phyloP scores from a whole-genome alignment of 1,140 invertebrate species.

The Philotrypesis tridentata region DNA sequence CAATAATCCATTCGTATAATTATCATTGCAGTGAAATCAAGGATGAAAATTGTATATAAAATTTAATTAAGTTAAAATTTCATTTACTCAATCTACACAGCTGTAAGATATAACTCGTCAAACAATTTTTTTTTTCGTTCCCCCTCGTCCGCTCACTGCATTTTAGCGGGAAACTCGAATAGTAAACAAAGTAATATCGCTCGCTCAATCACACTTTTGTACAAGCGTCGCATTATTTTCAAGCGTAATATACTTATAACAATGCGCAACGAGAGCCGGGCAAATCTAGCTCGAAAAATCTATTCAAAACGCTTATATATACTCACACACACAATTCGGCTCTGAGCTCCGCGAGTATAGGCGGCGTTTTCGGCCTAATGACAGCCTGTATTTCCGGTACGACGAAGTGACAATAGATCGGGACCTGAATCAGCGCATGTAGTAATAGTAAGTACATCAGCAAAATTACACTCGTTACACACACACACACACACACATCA shows the following conservation, averaged over 20 bases:
- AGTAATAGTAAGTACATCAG: background rate
- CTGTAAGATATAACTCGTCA: no score
- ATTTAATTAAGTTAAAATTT: no score
- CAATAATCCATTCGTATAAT: no score
- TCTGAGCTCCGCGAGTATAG: constrained; percentile 52
- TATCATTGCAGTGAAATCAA: no score
- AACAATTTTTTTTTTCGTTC: no score
- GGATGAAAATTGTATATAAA: no score
- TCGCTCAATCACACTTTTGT: no score
- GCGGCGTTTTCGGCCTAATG: constrained; percentile 53
- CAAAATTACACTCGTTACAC: background rate
- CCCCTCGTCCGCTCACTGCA: no score
- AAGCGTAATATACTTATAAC: no score
- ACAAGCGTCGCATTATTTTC: background rate
- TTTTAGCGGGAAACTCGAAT: no score
- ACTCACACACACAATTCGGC: constrained; percentile 49
- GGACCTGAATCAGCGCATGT: constrained; percentile 56
- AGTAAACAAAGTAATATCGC: no score
- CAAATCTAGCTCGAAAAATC: background rate
- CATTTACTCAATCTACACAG: no score
- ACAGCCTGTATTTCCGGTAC: constrained; percentile 59
- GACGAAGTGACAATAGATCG: constrained; percentile 62
- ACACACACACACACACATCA: background rate
- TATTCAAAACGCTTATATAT: constrained; percentile 10
- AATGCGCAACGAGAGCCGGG: background rate